Evolutionary conservation across 2,797 vertebrate genomes (phyloP).

Genomic region (Rhinogobio ventralis): DNA sequence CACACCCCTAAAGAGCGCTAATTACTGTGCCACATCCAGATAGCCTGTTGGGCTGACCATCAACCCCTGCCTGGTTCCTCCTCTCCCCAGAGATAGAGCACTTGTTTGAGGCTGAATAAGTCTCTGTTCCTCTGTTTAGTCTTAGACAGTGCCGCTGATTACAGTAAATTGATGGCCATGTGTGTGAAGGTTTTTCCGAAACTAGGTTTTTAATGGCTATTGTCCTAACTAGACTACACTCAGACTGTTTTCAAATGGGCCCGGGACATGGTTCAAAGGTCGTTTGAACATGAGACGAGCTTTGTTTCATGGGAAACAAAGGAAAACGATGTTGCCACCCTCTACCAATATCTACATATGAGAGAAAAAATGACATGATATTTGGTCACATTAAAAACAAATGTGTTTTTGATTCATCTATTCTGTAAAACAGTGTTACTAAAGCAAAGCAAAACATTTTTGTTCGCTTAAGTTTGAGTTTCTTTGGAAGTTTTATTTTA

Average conservation of each 20-base stretch:
- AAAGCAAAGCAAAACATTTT: slow-evolving; percentile 7
- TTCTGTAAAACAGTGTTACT: neutral
- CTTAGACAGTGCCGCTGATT: slow-evolving; percentile 71
- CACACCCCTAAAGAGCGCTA: slow-evolving; percentile 60
- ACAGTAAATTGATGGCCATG: slow-evolving; percentile 69
- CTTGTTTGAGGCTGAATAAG: slow-evolving; percentile 50
- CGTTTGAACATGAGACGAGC: slow-evolving; percentile 6
- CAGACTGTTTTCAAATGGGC: slow-evolving; percentile 53
- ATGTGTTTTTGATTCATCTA: neutral
- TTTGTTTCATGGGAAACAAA: slow-evolving; percentile 29
- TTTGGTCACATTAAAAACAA: neutral
- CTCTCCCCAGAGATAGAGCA: slow-evolving; percentile 44
- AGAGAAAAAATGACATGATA: neutral
- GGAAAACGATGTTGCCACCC: neutral
- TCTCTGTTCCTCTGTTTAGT: slow-evolving; percentile 50
- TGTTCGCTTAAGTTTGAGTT: neutral
- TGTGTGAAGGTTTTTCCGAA: slow-evolving; percentile 63
- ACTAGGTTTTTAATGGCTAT: slow-evolving; percentile 62
- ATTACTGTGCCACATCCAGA: slow-evolving; percentile 58
- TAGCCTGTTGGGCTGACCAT: slow-evolving; percentile 48
- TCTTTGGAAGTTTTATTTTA: slow-evolving; percentile 39
- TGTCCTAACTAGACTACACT: slow-evolving; percentile 67
- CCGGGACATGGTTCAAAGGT: slow-evolving; percentile 24
- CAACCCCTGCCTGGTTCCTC: slow-evolving; percentile 43
- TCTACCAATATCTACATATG: slow-evolving; percentile 8